Base-by-base conservation (phyloP, 2,888 invertebrate genomes). In the Acleris literana region DNA sequence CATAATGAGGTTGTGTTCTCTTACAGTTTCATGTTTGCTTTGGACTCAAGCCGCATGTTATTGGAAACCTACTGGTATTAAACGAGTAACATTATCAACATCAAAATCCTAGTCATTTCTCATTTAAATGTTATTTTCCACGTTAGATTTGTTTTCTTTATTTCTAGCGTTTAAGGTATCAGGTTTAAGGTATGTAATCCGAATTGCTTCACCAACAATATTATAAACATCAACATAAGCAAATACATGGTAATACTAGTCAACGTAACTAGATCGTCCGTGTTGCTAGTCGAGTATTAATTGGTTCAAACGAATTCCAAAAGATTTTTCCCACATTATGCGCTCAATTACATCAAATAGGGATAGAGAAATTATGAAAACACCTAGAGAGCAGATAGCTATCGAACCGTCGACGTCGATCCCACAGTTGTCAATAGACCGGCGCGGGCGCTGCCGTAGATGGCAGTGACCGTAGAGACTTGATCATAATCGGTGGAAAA, bases 351-450 rank as follows among this genome's bases (percentile, higher is more conserved):
- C 66, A 69, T 73, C 76, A 69, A 80, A 83, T 83, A 85, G 80
- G 84, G 83, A 75, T 78, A 75, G 83, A 84, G 86, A 88, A 88
- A 86, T 86, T 85, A 85, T 83, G 81, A 85, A 85, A 85, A 86
- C 83, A 83, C 81, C 82, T 84, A 86, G 81, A 84, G 81, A 83
- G 80, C 73, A 71, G 85, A 87, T 88, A 85, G 83, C 81, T 85
- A 87, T 88, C 85, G 76, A 76, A 76, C 74, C 77, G 71, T 75
- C 75, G 77, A 81, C 78, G 76, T 79, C 81, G 83, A 90, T 90
- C 90, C 87, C 91, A 91, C 89, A 92, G 90, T 87, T 87, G 91
- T 90, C 88, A 88, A 86, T 86, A 82, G 83, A 76, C 76, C 81
- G 78, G 80, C 74, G 76, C 81, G 69, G 74, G 82, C 77, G 73